Evolutionary conservation across 2,888 invertebrate species (phyloP), one percentile per base, ranked within the genome.

Genomic region (Cephalotes varians): DNA sequence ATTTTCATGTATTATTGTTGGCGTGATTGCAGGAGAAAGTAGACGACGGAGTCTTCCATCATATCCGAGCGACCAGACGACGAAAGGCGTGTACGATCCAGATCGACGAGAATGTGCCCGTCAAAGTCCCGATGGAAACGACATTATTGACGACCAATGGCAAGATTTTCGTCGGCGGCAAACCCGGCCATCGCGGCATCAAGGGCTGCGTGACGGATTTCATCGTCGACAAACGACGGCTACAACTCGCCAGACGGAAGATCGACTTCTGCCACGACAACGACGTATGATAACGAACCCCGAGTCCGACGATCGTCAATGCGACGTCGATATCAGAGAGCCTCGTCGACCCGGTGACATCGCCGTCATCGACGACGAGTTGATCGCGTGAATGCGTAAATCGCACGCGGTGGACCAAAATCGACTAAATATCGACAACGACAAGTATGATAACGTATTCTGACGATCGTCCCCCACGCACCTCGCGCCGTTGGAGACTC

Each of bases 201-300:
- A 93, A 93, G 18, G 94, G 92, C 28, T 94, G 94, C 87, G 91
- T 94, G 44, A 92, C 93, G 21, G 92, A 94, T 87, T 94, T 94
- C 85, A 91, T 94, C 62, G 93, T 93, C 47, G 94, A 94, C 88
- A 94, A 93, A 74, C 92, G 94, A 40, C 88, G 93, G 49, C 82
- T 94, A 58, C 93, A 93, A 15, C 82, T 94, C 21, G 90, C 94
- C 47, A 92, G 94, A 82, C 92, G 94, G 58, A 94, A 93, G 84
- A 93, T 94, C 81, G 93, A 93, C 62, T 93, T 93, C 82, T 94
- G 94, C 85, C 94, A 94, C 89, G 94, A 94, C 89, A 94, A 94
- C 90, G 94, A 94, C 87, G 94, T 94, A 92, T 94, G 94, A 94
- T 94, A 93, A 85, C 88, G 87, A 90, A 85, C 85, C 81, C 74